These are phyloP conservation scores for Melanostoma scalare DNA, from an alignment of 2,888 invertebrate genomes.

Conservation along the genomic window DNA sequence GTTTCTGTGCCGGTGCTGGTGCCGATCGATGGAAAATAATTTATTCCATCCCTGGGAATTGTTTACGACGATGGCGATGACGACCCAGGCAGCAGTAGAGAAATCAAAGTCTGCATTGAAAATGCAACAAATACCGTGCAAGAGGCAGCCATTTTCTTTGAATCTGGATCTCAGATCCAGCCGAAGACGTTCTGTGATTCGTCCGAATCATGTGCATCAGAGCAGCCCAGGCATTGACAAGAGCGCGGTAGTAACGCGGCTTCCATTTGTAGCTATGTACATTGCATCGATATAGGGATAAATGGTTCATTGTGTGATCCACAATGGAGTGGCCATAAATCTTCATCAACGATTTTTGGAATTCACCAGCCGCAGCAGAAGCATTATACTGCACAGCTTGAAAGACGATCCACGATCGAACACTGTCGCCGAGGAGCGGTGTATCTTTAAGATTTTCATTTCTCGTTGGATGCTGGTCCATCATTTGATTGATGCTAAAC, in stretches of 20 bases:
- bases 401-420: constrained; percentile 60
- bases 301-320: constrained; percentile 73
- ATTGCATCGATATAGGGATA: constrained; percentile 61
- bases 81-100: constrained; percentile 19
- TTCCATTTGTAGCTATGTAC: constrained; percentile 50
- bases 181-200: constrained; percentile 68
- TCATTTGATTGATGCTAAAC: constrained; percentile 73
- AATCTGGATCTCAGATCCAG: constrained; percentile 61
- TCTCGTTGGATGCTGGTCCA: constrained; percentile 51
- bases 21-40: constrained; percentile 52
- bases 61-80: constrained; percentile 52
- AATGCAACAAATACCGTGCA: constrained; percentile 44
- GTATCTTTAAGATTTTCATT: constrained; percentile 59
- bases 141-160: constrained; percentile 65
- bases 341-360: constrained; percentile 69
- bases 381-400: neutral
- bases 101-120: constrained; percentile 47
- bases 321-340: constrained; percentile 71
- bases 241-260: constrained; percentile 30
- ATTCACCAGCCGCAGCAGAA: constrained; percentile 52
- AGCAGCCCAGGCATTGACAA: constrained; percentile 32
- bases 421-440: constrained; percentile 58
- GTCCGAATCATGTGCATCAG: constrained; percentile 60
- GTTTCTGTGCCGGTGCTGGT: neutral
- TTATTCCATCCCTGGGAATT: constrained; percentile 70